Evolutionary conservation across 2,113 vertebrate species (phyloP).

Genomic region (Channa argus): DNA sequence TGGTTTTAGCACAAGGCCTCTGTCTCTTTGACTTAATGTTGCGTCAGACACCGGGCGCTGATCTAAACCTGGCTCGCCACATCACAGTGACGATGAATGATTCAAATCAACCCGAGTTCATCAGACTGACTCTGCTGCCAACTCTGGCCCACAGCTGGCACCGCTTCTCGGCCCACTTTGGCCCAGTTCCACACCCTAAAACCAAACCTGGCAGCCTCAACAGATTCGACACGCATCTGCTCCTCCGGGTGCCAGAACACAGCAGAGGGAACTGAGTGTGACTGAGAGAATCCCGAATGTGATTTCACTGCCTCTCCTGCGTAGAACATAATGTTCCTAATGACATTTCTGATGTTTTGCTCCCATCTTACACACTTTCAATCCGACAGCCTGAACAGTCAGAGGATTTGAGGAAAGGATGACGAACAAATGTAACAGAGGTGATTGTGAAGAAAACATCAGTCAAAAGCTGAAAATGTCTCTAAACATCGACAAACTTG

Average conservation of each 20-base stretch:
- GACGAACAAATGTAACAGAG: neutral
- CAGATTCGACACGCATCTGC: slow-evolving; percentile 2
- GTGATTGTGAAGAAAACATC: neutral
- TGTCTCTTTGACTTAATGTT: no score
- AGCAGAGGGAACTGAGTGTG: neutral
- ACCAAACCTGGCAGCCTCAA: neutral
- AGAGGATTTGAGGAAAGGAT: neutral
- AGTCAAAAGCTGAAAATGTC: no score
- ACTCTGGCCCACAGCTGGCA: neutral
- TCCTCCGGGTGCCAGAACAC: no score
- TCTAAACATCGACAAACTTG: no score
- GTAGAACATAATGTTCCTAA: no score
- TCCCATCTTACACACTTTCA: no score
- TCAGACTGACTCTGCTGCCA: neutral
- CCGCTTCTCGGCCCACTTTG: neutral
- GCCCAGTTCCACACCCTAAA: neutral
- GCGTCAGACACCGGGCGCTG: no score
- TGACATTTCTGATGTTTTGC: no score
- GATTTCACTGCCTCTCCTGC: no score
- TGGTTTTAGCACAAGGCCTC: no score
- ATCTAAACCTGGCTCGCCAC: neutral
- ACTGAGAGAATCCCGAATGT: no score
- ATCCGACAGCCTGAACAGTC: neutral
- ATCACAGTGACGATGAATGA: neutral
- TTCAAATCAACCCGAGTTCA: neutral